phyloP scores from a whole-genome alignment of 2,797 vertebrate species.

The Micromesistius poutassou region DNA sequence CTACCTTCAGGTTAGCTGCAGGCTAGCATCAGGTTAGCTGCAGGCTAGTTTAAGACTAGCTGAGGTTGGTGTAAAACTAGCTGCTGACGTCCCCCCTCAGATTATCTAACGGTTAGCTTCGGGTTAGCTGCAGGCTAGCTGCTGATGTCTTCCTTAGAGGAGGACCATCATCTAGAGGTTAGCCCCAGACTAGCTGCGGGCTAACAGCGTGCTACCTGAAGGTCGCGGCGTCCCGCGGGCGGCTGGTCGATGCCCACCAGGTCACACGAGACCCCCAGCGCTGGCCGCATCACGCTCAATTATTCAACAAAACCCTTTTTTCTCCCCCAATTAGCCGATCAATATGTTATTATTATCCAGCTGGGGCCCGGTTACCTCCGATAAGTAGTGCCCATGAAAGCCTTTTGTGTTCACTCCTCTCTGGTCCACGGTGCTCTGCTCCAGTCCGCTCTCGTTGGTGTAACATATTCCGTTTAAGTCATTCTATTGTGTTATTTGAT shows the following conservation, averaged over 20 bases:
- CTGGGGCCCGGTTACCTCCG: too few relatives aligned
- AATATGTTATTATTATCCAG: constrained; percentile 37
- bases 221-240: neutral
- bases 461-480: too few relatives aligned
- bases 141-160: too few relatives aligned
- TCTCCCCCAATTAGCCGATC: constrained; percentile 34
- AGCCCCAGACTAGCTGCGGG: neutral
- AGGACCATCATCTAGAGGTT: neutral
- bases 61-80: too few relatives aligned
- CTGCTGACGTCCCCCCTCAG: too few relatives aligned
- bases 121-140: neutral
- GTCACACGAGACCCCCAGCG: constrained; percentile 17
- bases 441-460: too few relatives aligned
- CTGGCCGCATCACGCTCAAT: constrained; percentile 33
- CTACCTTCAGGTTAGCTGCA: too few relatives aligned
- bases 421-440: too few relatives aligned
- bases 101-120: neutral
- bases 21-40: too few relatives aligned
- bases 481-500: neutral
- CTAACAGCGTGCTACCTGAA: neutral
- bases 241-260: constrained; percentile 25
- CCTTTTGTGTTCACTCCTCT: neutral
- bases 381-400: too few relatives aligned
- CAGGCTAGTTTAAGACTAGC: too few relatives aligned
- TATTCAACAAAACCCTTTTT: constrained; percentile 48